Base-by-base conservation (phyloP, 2,113 vertebrate genomes). In the Mormyrus lacerda region DNA sequence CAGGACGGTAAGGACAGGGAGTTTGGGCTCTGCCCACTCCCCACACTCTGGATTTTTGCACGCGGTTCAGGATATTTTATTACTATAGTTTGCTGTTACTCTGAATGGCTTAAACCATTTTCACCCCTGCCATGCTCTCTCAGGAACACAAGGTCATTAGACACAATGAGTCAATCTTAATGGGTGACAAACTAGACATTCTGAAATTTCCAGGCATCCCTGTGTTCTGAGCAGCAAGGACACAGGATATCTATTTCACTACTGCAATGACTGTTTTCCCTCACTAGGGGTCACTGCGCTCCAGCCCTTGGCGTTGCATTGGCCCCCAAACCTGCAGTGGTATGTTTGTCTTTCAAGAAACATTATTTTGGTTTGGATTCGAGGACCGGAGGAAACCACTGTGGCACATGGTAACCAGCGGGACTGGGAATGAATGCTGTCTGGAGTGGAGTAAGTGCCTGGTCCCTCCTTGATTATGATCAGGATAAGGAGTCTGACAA, bases 331-430 rank as follows among this genome's bases (percentile, higher is more conserved):
- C 3, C 50, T 48, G 39, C 48, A 35, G 6, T 4, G 15, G 27
- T 35, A 31, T 39, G 50, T 76, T 48, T 90, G 47, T 4, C 79
- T 89, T 79, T 88, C 73, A 45, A 55, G 73, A 90, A 89, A 90
- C 35, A n/a, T 90, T 84, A 89, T 55, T 93, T 95, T 91, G 21
- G 87, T 88, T 94, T 93, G 92, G 93, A 90, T 15, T 0, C 42
- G 0, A 2, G 10, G 87, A 21, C 9, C 87, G 84, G 47, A 55
- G 53, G 13, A 79, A 42, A 35, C 15, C 35, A 39, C 45, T 87
- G 91, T 91, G 91, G 91, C 92, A 91, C 91, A 92, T 90, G 92
- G 88, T 84, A 42, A 2, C 73, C 31, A 79, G 17, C 39, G 27
- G 35, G 35, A 42, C 13, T 19, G 1, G 31, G 31, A 13, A 76